phyloP scores from a whole-genome alignment of 2,113 vertebrate genomes.

The Phyllopteryx taeniolatus region DNA sequence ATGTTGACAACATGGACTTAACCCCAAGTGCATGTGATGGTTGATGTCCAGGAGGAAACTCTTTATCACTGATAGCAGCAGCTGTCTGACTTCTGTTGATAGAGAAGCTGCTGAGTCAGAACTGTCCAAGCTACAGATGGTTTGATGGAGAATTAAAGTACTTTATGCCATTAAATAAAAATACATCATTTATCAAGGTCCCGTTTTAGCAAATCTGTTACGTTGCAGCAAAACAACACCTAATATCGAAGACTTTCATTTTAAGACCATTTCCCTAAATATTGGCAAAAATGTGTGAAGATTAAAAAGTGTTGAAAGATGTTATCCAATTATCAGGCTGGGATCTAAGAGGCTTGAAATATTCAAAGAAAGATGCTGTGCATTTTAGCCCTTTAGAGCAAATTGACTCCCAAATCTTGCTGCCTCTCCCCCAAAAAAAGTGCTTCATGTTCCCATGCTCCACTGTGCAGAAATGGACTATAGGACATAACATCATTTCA shows the following conservation, averaged over 20 bases:
- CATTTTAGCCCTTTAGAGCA: conserved; percentile 49
- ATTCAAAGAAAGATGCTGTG: conserved; percentile 56
- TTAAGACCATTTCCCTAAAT: neutral
- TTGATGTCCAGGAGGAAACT: conserved; percentile 47
- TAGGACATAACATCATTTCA: conserved; percentile 30
- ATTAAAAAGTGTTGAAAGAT: conserved; percentile 14
- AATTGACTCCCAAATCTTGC: conserved; percentile 56
- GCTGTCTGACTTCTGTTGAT: conserved; percentile 35
- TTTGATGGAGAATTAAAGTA: neutral
- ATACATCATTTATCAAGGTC: neutral
- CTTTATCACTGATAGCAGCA: conserved; percentile 52
- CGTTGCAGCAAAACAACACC: neutral
- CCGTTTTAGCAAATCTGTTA: neutral
- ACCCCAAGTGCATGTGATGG: conserved; percentile 50
- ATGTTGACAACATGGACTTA: conserved; percentile 68
- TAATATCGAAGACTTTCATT: neutral
- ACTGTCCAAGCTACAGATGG: neutral
- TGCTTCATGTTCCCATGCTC: conserved; percentile 41
- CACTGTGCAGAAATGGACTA: conserved; percentile 31
- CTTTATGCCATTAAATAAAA: neutral
- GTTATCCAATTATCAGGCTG: conserved; percentile 19
- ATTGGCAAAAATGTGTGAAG: neutral
- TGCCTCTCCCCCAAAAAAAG: conserved; percentile 32
- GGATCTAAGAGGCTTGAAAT: conserved; percentile 49
- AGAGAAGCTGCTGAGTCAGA: conserved; percentile 33